A percentile compares a stretch with the other conserved stretches of the same genome.
Conservation (phyloP, 1,140 invertebrate genomes). For the Saccostrea echinata region DNA sequence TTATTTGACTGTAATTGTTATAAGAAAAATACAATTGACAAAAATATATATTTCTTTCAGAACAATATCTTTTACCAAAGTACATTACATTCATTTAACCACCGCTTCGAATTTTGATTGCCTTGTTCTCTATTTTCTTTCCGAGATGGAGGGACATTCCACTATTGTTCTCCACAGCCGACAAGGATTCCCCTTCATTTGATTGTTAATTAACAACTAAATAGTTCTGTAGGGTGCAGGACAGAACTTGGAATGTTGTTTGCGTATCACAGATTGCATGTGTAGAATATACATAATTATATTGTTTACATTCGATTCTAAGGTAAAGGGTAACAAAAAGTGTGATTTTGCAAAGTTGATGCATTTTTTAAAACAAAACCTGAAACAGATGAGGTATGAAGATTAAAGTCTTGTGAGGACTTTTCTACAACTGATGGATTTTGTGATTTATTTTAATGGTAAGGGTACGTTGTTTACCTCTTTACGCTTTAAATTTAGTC, state of each 20-base stretch:
- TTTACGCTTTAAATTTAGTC: too few relatives aligned
- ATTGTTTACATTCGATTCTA: background rate
- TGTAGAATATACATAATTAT: background rate
- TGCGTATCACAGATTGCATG: background rate
- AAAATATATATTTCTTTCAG: too few relatives aligned
- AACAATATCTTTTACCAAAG: too few relatives aligned
- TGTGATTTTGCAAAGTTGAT: background rate
- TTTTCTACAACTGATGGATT: background rate
- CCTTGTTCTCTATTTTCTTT: too few relatives aligned
- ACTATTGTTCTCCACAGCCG: too few relatives aligned
- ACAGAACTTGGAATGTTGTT: background rate
- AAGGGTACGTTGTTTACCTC: background rate
- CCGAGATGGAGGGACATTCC: too few relatives aligned
- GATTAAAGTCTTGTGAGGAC: background rate
- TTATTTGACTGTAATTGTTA: too few relatives aligned
- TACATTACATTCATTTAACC: too few relatives aligned
- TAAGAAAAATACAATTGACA: too few relatives aligned
- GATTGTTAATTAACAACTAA: background rate
- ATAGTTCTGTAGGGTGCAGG: background rate
- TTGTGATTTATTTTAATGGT: background rate
- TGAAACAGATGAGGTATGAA: background rate
- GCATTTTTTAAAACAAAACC: background rate
- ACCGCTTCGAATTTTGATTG: too few relatives aligned
- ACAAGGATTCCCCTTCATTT: too few relatives aligned
- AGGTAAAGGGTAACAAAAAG: background rate